Evolutionary conservation across 1,140 invertebrate species (phyloP).

Genomic region (Stegodyphus dumicola): DNA sequence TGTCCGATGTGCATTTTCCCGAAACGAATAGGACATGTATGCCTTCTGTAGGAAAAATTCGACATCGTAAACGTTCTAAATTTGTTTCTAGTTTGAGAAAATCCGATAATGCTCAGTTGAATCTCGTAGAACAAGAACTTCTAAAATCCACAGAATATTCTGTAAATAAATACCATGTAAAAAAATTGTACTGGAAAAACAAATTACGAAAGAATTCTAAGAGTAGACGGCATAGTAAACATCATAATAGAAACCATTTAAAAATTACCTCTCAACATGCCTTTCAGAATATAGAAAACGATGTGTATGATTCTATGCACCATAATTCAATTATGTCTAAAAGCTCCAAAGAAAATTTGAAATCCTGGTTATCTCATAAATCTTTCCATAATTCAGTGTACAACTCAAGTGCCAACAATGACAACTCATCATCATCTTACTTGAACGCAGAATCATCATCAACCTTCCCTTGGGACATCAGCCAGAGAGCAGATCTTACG

Average conservation of each 20-base stretch:
- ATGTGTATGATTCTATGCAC: not conserved
- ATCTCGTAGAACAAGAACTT: not conserved
- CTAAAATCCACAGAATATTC: not conserved
- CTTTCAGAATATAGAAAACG: too few relatives aligned
- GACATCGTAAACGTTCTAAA: not conserved
- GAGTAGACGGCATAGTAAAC: too few relatives aligned
- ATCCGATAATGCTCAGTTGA: not conserved
- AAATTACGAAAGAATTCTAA: too few relatives aligned
- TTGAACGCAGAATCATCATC: not conserved
- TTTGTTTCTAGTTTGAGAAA: not conserved
- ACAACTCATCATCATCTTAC: not conserved
- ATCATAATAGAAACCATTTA: too few relatives aligned
- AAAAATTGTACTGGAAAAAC: not conserved
- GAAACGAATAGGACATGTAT: constrained; percentile 50
- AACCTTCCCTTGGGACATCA: too few relatives aligned
- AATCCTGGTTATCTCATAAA: not conserved
- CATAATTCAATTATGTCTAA: not conserved
- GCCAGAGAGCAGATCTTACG: too few relatives aligned
- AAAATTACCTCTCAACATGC: too few relatives aligned
- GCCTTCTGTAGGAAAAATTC: not conserved
- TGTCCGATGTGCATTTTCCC: constrained; percentile 76
- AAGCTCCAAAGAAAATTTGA: not conserved
- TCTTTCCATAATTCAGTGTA: not conserved
- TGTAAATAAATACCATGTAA: constrained; percentile 23
- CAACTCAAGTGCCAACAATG: not conserved